These are phyloP conservation scores for Resseliella maxima DNA, from an alignment of 2,888 invertebrate species.

Conservation along the genomic window DNA sequence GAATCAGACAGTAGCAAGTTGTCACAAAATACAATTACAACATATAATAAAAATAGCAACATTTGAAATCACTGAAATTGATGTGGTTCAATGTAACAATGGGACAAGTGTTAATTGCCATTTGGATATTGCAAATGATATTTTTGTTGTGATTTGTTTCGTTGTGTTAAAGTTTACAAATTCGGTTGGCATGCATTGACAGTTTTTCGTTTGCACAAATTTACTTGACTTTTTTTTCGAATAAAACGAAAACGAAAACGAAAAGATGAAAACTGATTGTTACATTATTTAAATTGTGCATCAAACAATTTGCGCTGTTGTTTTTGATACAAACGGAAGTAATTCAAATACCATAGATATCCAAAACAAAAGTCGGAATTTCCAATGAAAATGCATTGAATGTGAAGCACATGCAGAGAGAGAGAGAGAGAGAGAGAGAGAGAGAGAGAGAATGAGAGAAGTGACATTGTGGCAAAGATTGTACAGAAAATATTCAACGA, in stretches of 20 bases:
- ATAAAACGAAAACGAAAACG: no score
- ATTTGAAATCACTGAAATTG: neutral
- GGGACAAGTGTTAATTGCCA: neutral
- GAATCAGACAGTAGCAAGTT: neutral
- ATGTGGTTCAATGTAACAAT: neutral
- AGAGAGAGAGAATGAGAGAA: no score
- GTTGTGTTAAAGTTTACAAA: neutral
- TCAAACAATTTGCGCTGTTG: neutral
- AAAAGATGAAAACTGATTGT: neutral
- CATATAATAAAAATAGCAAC: neutral
- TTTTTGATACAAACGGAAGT: neutral
- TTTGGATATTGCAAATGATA: slow-evolving; percentile 15
- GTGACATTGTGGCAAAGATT: slow-evolving; percentile 4
- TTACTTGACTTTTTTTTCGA: no score
- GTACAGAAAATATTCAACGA: neutral
- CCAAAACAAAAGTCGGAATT: no score
- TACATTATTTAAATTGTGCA: neutral
- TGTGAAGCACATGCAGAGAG: no score
- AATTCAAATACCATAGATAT: neutral
- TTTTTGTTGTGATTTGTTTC: neutral
- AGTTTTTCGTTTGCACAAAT: neutral
- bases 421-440: no score
- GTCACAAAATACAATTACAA: neutral
- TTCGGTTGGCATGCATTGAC: neutral
- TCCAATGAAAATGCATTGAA: no score